Conservation (phyloP, 2,113 vertebrate species). For the Anas platyrhynchos region DNA sequence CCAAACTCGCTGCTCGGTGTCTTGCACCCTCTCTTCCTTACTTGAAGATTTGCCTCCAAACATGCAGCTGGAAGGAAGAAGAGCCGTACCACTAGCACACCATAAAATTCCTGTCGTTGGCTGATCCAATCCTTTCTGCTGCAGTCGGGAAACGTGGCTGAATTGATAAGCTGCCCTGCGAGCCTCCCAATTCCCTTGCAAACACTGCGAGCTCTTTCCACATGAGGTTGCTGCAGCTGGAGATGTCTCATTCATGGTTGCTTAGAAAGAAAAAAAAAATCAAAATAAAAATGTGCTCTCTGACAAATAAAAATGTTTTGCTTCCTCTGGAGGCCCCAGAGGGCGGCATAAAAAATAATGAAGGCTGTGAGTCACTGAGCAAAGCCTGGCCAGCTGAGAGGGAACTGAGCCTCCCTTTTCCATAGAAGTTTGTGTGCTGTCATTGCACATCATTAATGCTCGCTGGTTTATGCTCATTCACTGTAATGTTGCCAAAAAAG, state of each 20-base stretch:
- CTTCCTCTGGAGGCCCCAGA: conserved; percentile 60
- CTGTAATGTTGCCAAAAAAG: conserved; percentile 47
- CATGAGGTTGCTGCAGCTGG: conserved; percentile 23
- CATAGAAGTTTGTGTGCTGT: conserved; percentile 57
- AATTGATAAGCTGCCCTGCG: conserved; percentile 11
- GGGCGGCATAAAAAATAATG: conserved; percentile 40
- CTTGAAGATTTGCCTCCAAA: background rate
- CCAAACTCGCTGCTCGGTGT: background rate
- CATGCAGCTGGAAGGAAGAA: background rate
- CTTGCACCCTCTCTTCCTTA: background rate
- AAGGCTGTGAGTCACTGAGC: conserved; percentile 52
- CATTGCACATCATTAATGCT: conserved; percentile 44
- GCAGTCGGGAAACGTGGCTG: background rate
- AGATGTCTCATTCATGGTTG: conserved; percentile 43
- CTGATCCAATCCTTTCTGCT: background rate
- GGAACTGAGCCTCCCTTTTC: conserved; percentile 11
- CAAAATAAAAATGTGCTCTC: conserved; percentile 19
- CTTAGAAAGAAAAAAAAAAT: background rate
- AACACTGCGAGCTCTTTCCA: background rate
- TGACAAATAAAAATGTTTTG: conserved; percentile 60
- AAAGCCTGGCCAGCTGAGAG: conserved; percentile 41
- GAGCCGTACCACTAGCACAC: background rate
- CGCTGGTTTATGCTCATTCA: conserved; percentile 23
- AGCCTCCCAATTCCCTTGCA: background rate
- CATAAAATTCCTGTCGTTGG: conserved; percentile 3